These are phyloP conservation scores for Ectobius pallidus DNA, from an alignment of 2,888 invertebrate genomes.

Conservation along the genomic window DNA sequence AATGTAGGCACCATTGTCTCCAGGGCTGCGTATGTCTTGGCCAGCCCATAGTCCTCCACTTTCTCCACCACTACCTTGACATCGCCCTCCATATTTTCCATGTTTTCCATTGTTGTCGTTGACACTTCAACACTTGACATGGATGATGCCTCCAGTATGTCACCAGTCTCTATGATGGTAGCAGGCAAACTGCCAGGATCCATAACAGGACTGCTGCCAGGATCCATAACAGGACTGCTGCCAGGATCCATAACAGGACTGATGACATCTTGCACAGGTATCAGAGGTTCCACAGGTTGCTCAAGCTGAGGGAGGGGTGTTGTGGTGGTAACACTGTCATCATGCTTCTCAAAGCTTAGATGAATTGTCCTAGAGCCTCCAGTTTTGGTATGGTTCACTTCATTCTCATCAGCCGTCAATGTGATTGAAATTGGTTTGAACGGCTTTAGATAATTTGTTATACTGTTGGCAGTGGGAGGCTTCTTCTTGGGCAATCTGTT, in stretches of 20 bases:
- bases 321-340: not conserved
- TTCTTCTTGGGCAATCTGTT: not conserved
- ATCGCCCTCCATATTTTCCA: not conserved
- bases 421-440: conserved; percentile 17
- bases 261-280: too few species aligned
- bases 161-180: not conserved
- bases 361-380: conserved; percentile 2
- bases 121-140: not conserved
- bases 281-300: too few species aligned
- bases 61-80: conserved; percentile 20
- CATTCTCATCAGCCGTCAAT: conserved; percentile 12
- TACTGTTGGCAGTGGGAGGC: not conserved
- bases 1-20: conserved; percentile 3
- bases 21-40: conserved; percentile 12
- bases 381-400: not conserved
- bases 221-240: not conserved
- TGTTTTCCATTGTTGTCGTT: not conserved
- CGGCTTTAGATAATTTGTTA: conserved; percentile 15
- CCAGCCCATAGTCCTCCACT: conserved; percentile 7
- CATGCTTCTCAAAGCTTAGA: not conserved
- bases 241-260: not conserved
- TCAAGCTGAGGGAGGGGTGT: too few species aligned
- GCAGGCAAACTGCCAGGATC: not conserved
- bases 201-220: not conserved
- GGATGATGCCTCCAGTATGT: not conserved